A percentile compares a stretch with the other conserved stretches of the same genome.
Conservation (phyloP, 2,113 vertebrate genomes). For the Odontesthes bonariensis region DNA sequence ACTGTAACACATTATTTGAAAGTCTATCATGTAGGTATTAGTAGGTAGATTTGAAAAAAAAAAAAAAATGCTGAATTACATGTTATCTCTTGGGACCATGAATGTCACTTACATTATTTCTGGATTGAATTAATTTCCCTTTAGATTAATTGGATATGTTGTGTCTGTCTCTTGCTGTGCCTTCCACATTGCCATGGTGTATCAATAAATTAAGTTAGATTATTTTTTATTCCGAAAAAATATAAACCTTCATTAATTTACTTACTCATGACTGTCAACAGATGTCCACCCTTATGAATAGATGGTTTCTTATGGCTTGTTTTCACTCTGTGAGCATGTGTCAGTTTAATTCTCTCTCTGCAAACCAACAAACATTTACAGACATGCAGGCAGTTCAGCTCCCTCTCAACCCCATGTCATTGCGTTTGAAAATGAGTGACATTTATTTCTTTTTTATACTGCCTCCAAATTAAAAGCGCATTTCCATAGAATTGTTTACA, state of each 20-base stretch:
- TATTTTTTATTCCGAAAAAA: background rate
- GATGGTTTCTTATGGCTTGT: conserved; percentile 24
- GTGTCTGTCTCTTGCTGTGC: too few species aligned
- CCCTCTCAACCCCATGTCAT: background rate
- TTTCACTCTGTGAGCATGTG: conserved; percentile 25
- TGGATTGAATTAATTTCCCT: too few species aligned
- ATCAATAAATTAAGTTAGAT: background rate
- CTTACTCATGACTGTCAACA: background rate
- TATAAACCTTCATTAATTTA: too few species aligned
- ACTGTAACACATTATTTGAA: background rate
- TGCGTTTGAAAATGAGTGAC: conserved; percentile 10
- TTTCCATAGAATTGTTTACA: background rate
- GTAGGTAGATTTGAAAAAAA: background rate
- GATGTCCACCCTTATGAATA: background rate
- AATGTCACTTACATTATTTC: too few species aligned
- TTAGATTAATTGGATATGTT: too few species aligned
- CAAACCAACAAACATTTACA: conserved; percentile 49
- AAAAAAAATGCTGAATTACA: too few species aligned
- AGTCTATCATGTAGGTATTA: background rate
- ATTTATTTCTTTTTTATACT: conserved; percentile 1
- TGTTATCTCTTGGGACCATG: too few species aligned
- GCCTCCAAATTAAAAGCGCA: conserved; percentile 15
- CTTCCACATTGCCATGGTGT: background rate
- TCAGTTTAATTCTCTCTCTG: conserved; percentile 24
- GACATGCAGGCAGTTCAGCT: conserved; percentile 8